These are phyloP conservation scores for Sebastes iracundus DNA, from an alignment of 2,797 vertebrate genomes.

Conservation along the genomic window DNA sequence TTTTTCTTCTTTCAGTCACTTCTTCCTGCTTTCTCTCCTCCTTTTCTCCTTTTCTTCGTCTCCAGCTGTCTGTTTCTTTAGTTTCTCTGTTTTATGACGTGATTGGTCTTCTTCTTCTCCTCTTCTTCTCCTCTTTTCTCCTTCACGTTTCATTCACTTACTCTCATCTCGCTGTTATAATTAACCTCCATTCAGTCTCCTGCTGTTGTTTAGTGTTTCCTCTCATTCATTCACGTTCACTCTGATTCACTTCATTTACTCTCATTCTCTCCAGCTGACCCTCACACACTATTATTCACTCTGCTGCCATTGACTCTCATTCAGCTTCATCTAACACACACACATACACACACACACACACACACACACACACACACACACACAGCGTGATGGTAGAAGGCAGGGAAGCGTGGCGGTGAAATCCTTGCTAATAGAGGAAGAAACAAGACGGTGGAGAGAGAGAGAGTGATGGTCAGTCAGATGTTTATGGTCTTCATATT, in stretches of 20 bases:
- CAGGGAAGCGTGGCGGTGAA: too few relatives aligned
- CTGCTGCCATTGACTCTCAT: not conserved
- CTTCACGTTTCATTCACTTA: not conserved
- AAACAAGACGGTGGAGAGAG: too few relatives aligned
- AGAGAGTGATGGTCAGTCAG: too few relatives aligned
- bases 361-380: not conserved
- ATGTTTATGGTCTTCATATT: too few relatives aligned
- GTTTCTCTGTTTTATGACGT: not conserved
- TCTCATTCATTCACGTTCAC: not conserved
- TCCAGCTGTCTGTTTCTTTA: not conserved
- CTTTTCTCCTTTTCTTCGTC: not conserved
- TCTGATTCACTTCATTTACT: not conserved
- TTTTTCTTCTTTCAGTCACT: not conserved
- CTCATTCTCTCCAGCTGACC: not conserved
- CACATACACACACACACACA: not conserved
- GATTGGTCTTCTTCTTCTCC: not conserved
- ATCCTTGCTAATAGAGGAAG: too few relatives aligned
- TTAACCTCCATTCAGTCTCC: slow-evolving; percentile 6
- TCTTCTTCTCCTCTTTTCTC: not conserved
- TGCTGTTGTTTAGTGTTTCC: not conserved
- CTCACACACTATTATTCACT: not conserved
- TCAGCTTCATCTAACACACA: not conserved
- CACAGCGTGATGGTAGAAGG: too few relatives aligned
- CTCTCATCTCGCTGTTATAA: not conserved
- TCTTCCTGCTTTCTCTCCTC: not conserved